Percentiles rank a stretch among this genome's conserved stretches.
phyloP scores from a whole-genome alignment of 2,888 invertebrate genomes.

The Philhelius pedissequus region DNA sequence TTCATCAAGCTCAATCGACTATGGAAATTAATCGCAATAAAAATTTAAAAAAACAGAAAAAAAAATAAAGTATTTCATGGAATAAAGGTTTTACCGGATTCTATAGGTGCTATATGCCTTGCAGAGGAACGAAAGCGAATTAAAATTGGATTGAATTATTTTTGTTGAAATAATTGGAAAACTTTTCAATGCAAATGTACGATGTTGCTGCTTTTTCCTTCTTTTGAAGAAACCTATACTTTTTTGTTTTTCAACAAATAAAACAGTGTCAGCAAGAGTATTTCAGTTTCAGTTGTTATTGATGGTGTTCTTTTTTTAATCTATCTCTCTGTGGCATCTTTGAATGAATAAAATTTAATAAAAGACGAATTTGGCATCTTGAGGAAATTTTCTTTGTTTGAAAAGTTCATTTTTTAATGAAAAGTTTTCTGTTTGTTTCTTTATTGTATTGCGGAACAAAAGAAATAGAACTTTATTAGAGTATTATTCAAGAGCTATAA shows the following conservation, averaged over 20 bases:
- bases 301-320: neutral
- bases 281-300: too few relatives aligned
- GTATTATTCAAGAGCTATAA: neutral
- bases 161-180: slow-evolving; percentile 10
- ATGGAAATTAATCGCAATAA: neutral
- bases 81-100: neutral
- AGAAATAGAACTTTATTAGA: neutral
- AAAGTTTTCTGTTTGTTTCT: neutral
- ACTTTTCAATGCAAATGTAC: neutral
- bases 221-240: neutral
- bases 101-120: too few relatives aligned
- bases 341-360: neutral
- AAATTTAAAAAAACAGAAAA: neutral
- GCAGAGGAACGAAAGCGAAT: neutral
- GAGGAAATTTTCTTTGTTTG: neutral
- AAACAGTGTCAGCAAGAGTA: neutral
- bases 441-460: neutral
- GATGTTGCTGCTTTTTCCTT: neutral
- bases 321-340: neutral
- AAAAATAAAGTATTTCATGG: neutral
- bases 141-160: neutral
- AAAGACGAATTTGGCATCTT: neutral
- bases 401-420: neutral
- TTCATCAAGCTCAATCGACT: neutral
- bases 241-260: neutral